Evolutionary conservation across 1,140 invertebrate species (phyloP).

Genomic region (Drosophila athabasca): DNA sequence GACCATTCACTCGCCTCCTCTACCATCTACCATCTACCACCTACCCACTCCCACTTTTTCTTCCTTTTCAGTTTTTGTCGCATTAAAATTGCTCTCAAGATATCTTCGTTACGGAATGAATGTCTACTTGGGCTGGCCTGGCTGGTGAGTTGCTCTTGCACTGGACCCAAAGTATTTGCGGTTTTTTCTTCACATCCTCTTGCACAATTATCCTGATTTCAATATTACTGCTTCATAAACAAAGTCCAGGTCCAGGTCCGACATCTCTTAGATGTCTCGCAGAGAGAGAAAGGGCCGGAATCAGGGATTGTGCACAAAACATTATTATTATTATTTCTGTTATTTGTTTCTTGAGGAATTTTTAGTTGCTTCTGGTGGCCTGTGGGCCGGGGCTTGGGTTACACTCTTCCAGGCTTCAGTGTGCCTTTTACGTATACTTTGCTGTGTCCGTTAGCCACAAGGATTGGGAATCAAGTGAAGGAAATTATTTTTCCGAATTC

Average conservation of each 20-base stretch:
- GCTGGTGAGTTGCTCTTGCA: conserved; percentile 25
- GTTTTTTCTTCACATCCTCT: conserved; percentile 78
- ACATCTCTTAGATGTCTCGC: conserved; percentile 13
- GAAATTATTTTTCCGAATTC: conserved; percentile 47
- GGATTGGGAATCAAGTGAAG: conserved; percentile 32
- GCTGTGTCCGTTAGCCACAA: conserved; percentile 22
- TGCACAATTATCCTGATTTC: conserved; percentile 80
- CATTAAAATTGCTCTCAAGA: conserved; percentile 69
- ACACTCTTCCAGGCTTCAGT: conserved; percentile 7
- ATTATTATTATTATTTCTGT: conserved; percentile 73
- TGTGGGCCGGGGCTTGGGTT: conserved; percentile 9
- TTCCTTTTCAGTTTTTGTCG: conserved; percentile 57
- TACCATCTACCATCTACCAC: not conserved
- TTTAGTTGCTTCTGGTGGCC: conserved; percentile 35
- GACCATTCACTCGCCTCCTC: not conserved
- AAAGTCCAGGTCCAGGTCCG: conserved; percentile 60
- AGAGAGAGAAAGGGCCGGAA: not conserved
- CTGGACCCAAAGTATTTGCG: conserved; percentile 67
- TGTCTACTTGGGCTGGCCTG: conserved; percentile 33
- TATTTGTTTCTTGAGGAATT: conserved; percentile 64
- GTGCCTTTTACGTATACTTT: conserved; percentile 21
- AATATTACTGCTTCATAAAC: conserved; percentile 77
- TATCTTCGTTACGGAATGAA: conserved; percentile 65
- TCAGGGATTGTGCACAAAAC: conserved; percentile 46
- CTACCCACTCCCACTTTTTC: conserved; percentile 2